Conservation (phyloP, 2,888 invertebrate genomes). For the Spisula subtruncata region DNA sequence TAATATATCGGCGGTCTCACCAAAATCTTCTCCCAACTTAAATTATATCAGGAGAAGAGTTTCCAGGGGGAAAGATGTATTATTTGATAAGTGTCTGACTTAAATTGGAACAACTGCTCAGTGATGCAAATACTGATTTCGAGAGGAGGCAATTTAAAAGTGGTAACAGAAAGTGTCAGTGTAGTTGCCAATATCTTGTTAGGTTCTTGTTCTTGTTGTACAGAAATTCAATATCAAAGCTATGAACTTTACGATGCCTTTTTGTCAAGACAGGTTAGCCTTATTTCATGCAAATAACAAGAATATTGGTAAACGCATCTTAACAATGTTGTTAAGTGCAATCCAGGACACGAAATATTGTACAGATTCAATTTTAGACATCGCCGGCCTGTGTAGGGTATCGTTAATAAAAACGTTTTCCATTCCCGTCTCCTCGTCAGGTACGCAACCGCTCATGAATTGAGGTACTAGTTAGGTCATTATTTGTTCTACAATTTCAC, state of each 20-base stretch:
- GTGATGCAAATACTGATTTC: neutral
- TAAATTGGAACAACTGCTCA: no score
- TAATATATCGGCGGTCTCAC: neutral
- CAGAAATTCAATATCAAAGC: neutral
- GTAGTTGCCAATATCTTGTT: neutral
- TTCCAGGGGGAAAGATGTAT: neutral
- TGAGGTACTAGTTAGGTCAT: no score
- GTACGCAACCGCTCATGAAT: no score
- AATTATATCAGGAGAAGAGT: slow-evolving; percentile 9
- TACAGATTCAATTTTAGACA: no score
- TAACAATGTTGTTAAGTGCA: no score
- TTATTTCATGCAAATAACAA: neutral
- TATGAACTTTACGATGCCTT: neutral
- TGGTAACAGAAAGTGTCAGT: neutral
- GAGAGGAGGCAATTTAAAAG: neutral
- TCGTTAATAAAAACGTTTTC: no score
- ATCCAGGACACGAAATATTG: no score
- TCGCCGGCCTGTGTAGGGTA: no score
- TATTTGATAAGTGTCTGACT: slow-evolving; percentile 19
- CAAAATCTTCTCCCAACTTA: neutral
- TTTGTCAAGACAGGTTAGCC: neutral
- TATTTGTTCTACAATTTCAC: no score
- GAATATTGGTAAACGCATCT: no score
- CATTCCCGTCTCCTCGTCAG: no score
- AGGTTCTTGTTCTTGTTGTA: no score